Evolutionary conservation across 2,113 vertebrate genomes (phyloP).

Genomic region (Ancistrus triradiatus): DNA sequence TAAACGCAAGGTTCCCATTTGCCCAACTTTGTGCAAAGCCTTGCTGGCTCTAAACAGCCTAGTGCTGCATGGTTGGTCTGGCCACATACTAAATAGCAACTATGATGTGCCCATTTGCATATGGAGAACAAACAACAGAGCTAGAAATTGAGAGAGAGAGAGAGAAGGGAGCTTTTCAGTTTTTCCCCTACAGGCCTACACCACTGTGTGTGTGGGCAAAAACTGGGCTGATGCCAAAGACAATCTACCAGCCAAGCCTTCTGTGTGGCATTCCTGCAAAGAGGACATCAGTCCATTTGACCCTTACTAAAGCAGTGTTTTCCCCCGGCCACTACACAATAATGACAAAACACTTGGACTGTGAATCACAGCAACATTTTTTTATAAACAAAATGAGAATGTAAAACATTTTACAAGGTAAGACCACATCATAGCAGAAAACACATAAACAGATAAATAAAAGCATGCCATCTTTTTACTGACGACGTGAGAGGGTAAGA

Average conservation of each 20-base stretch:
- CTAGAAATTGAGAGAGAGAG: background rate
- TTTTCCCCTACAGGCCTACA: slow-evolving; percentile 25
- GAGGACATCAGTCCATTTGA: slow-evolving; percentile 7
- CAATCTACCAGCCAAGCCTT: slow-evolving; percentile 18
- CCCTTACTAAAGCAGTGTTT: background rate
- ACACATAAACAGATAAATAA: no score
- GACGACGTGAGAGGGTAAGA: no score
- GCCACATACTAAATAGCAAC: slow-evolving; percentile 19
- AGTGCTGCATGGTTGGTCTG: slow-evolving; percentile 12
- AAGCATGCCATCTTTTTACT: no score
- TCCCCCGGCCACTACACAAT: no score
- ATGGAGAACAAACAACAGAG: slow-evolving; percentile 35
- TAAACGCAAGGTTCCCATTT: background rate
- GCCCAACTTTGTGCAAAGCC: slow-evolving; percentile 19
- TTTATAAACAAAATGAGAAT: no score
- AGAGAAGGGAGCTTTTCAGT: background rate
- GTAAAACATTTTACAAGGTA: no score
- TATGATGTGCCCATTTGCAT: slow-evolving; percentile 26
- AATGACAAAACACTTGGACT: no score
- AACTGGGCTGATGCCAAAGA: slow-evolving; percentile 35
- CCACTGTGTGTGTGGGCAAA: slow-evolving; percentile 33
- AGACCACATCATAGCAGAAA: no score
- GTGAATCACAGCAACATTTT: no score
- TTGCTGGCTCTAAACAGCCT: background rate
- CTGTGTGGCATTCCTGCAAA: slow-evolving; percentile 28